These are phyloP conservation scores for Cenopis cana DNA, from an alignment of 2,888 invertebrate species.

Conservation along the genomic window DNA sequence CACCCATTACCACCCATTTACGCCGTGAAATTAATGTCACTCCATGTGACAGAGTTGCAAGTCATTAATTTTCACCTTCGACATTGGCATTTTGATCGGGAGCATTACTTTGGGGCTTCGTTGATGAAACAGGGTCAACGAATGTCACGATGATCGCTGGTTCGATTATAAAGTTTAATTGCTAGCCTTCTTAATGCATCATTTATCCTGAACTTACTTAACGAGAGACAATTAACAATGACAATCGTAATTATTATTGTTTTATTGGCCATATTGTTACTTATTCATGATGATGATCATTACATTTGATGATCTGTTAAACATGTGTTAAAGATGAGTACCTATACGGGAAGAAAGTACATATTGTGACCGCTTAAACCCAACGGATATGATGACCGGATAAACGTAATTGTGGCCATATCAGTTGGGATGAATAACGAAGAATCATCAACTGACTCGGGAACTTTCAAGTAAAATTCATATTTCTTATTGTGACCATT, in stretches of 20 bases:
- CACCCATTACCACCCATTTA: conserved; percentile 42
- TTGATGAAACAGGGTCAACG: conserved; percentile 43
- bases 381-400: too few relatives aligned
- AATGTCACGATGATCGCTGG: conserved; percentile 40
- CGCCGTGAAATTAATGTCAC: conserved; percentile 39
- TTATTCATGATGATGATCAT: neutral
- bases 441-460: too few relatives aligned
- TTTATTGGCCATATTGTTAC: conserved; percentile 11
- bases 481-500: too few relatives aligned
- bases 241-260: conserved; percentile 22
- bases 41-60: conserved; percentile 35
- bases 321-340: neutral
- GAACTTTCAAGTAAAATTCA: too few relatives aligned
- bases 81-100: conserved; percentile 44
- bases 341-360: neutral
- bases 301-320: neutral
- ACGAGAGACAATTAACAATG: conserved; percentile 22
- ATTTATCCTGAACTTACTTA: conserved; percentile 27
- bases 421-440: too few relatives aligned
- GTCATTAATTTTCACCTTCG: conserved; percentile 43
- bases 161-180: conserved; percentile 43
- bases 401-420: too few relatives aligned
- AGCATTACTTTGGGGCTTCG: conserved; percentile 41
- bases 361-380: too few relatives aligned
- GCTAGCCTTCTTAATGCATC: conserved; percentile 38